These are phyloP conservation scores for Caenorhabditis sinica DNA, from an alignment of 2,888 invertebrate species.

Conservation along the genomic window DNA sequence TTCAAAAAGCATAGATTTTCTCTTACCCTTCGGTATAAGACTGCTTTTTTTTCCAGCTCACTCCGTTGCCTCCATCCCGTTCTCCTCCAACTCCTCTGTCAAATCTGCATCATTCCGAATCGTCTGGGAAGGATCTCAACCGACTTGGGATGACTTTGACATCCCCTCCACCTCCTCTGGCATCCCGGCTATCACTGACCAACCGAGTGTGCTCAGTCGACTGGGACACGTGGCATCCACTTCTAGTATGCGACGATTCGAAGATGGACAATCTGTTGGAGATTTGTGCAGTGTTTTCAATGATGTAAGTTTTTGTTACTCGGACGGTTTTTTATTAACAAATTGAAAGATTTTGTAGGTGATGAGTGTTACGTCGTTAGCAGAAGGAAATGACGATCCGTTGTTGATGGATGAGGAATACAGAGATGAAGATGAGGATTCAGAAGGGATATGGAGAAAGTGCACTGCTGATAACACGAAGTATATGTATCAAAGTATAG, in stretches of 20 bases:
- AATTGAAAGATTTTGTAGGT: slow-evolving; percentile 55
- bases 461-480: slow-evolving; percentile 72
- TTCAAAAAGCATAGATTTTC: too few species aligned
- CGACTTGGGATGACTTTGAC: slow-evolving; percentile 76
- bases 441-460: slow-evolving; percentile 56
- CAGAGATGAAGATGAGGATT: slow-evolving; percentile 39
- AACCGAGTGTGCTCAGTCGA: slow-evolving; percentile 50
- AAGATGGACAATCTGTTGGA: slow-evolving; percentile 67
- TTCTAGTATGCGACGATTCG: slow-evolving; percentile 41
- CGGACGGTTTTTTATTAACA: background rate
- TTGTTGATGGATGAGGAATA: slow-evolving; percentile 54
- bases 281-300: slow-evolving; percentile 76
- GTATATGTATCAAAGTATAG: slow-evolving; percentile 79
- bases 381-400: slow-evolving; percentile 54
- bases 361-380: slow-evolving; percentile 65
- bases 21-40: too few species aligned
- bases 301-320: slow-evolving; percentile 61
- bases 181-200: background rate
- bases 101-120: slow-evolving; percentile 74
- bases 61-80: slow-evolving; percentile 50
- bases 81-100: slow-evolving; percentile 62
- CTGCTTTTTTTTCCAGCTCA: slow-evolving; percentile 31
- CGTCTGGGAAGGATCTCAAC: slow-evolving; percentile 74
- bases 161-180: slow-evolving; percentile 36
- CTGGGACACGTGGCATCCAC: slow-evolving; percentile 58